These are phyloP conservation scores for Lutraria lutraria DNA, from an alignment of 2,888 invertebrate species.

Conservation along the genomic window DNA sequence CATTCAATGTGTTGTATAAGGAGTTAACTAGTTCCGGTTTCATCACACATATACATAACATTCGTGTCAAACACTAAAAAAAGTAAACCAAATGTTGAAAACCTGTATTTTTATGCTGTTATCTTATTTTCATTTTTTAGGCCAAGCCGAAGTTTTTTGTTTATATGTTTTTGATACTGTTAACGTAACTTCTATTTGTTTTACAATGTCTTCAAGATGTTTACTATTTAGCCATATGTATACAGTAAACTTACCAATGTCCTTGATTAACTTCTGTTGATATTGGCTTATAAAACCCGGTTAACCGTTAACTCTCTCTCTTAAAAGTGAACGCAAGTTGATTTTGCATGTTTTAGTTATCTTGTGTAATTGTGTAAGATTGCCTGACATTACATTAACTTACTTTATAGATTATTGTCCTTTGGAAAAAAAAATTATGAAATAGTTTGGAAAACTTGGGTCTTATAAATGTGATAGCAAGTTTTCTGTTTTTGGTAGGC, in stretches of 20 bases:
- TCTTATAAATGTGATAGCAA: no score
- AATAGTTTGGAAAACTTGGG: no score
- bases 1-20: not conserved
- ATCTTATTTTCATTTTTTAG: slow-evolving; percentile 32
- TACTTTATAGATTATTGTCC: no score
- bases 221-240: slow-evolving; percentile 36
- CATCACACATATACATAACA: slow-evolving; percentile 26
- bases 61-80: slow-evolving; percentile 54
- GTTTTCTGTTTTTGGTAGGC: no score
- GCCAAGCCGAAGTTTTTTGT: slow-evolving; percentile 50
- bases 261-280: slow-evolving; percentile 3
- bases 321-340: not conserved
- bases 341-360: slow-evolving; percentile 8
- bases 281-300: slow-evolving; percentile 21
- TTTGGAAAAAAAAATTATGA: no score
- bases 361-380: slow-evolving; percentile 10
- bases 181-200: slow-evolving; percentile 23
- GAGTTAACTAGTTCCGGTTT: not conserved
- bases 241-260: slow-evolving; percentile 23
- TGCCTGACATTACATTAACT: not conserved
- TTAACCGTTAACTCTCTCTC: not conserved
- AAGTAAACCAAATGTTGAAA: slow-evolving; percentile 26
- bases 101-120: slow-evolving; percentile 39
- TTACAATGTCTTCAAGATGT: slow-evolving; percentile 16
- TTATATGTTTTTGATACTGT: slow-evolving; percentile 43